Conservation (phyloP, 2,113 vertebrate genomes). For the Oxygymnocypris stewartii region DNA sequence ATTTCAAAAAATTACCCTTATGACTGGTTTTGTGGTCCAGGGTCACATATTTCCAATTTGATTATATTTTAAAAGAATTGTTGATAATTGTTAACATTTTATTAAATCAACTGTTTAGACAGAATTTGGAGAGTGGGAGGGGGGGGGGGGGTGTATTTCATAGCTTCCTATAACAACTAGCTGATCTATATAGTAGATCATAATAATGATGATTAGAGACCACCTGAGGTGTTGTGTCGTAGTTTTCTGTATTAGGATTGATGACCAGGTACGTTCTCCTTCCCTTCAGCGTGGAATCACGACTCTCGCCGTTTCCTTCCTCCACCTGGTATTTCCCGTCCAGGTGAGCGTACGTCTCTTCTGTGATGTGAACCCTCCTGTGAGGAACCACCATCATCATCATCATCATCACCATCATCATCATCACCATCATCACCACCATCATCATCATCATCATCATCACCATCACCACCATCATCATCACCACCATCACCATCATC, state of each 20-base stretch:
- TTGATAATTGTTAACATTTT: too few species aligned
- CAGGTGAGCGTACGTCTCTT: conserved; percentile 81
- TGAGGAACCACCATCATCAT: not conserved
- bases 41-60: too few species aligned
- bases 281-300: conserved; percentile 77
- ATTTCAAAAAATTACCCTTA: too few species aligned
- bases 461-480: too few species aligned
- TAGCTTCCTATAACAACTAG: not conserved
- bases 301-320: conserved; percentile 71
- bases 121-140: too few species aligned
- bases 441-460: too few species aligned
- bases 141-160: too few species aligned
- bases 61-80: too few species aligned
- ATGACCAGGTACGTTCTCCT: conserved; percentile 84
- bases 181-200: not conserved
- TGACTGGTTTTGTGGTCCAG: too few species aligned
- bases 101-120: too few species aligned
- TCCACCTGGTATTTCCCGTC: conserved; percentile 80
- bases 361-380: conserved; percentile 89
- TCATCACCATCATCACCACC: too few species aligned
- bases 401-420: not conserved
- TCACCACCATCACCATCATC: too few species aligned
- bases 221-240: conserved; percentile 8
- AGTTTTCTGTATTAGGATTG: conserved; percentile 72
- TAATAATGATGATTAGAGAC: not conserved